Conservation (phyloP, 1,140 invertebrate genomes). For the Ostrea denselamellosa region DNA sequence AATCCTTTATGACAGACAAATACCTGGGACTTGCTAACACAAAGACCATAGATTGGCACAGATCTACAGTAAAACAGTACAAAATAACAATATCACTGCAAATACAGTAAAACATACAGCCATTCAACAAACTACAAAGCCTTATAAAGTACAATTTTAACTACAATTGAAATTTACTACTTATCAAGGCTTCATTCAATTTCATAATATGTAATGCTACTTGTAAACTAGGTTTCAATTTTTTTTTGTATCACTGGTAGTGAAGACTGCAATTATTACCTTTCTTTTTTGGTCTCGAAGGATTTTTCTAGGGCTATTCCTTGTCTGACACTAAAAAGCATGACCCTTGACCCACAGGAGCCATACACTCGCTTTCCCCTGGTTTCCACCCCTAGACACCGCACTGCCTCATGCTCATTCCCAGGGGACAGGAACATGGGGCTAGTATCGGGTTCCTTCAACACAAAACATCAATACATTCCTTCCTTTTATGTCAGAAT, state of each 20-base stretch:
- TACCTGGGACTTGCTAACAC: slow-evolving; percentile 36
- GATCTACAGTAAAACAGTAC: not conserved
- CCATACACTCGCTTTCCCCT: slow-evolving; percentile 56
- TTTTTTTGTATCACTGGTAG: too few relatives aligned
- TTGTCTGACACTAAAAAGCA: slow-evolving; percentile 57
- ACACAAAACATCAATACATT: not conserved
- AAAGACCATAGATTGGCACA: slow-evolving; percentile 43
- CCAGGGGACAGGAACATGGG: slow-evolving; percentile 64
- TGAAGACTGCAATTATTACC: slow-evolving; percentile 49
- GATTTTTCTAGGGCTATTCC: slow-evolving; percentile 62
- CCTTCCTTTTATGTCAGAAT: not conserved
- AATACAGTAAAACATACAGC: too few relatives aligned
- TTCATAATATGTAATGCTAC: too few relatives aligned
- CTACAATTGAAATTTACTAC: too few relatives aligned
- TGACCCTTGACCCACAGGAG: slow-evolving; percentile 66
- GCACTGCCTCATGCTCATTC: slow-evolving; percentile 61
- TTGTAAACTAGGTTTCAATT: too few relatives aligned
- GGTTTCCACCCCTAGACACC: slow-evolving; percentile 60
- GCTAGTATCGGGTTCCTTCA: slow-evolving; percentile 60
- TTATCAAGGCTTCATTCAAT: too few relatives aligned
- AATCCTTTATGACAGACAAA: slow-evolving; percentile 43
- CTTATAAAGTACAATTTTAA: too few relatives aligned
- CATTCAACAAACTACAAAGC: too few relatives aligned
- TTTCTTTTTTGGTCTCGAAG: slow-evolving; percentile 57
- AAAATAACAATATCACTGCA: not conserved